Base-by-base conservation (phyloP, 1,140 invertebrate genomes). In the Macrotrachela quadricornifera region DNA sequence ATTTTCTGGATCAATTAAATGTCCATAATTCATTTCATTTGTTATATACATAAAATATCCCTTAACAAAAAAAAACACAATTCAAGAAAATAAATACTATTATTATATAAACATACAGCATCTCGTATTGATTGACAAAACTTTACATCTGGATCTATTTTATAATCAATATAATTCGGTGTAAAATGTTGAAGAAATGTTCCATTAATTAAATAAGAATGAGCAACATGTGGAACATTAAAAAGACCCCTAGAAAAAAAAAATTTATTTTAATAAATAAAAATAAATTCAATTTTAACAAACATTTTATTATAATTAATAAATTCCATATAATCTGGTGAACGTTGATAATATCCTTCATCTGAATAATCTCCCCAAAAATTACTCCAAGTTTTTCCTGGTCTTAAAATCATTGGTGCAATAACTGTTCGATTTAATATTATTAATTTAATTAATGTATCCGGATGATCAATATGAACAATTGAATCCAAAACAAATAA, bases 261-360 rank as follows among this genome's bases (percentile, higher is more conserved):
- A 55, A 47, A 16, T 50, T 4, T 8, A 46, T 10, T 40, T 45
- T 57, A 44, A n/a, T n/a, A 16, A n/a, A 1, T 30, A 13, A 41
- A 6, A 39, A 55, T 8, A 30, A 42, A 38, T n/a, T 43, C 21
- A 30, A 63, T 72, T 79, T 73, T n/a, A n/a, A n/a, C n/a, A n/a
- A n/a, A 88, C 85, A 78, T 76, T 64, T 79, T 77, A 55, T 79
- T 75, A 50, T 78, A 74, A 55, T 86, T 78, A 0, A 94, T 81
- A 60, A 99, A 90, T 58, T 92, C 84, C 77, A 95, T 81, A 63
- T 99, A 99, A 69, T 97, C 92, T 46, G 81, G 77, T 3, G 88
- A 91, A 36, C 91, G 74, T 0, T 84, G 81, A 69, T 96, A 97
- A 65, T 80, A 96, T 16, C 88, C 90, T 53, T 84, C 79, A 8